A percentile compares a stretch with the other conserved stretches of the same genome.
These are phyloP conservation scores for Reticulitermes speratus DNA, from an alignment of 1,140 invertebrate genomes.

Conservation along the genomic window DNA sequence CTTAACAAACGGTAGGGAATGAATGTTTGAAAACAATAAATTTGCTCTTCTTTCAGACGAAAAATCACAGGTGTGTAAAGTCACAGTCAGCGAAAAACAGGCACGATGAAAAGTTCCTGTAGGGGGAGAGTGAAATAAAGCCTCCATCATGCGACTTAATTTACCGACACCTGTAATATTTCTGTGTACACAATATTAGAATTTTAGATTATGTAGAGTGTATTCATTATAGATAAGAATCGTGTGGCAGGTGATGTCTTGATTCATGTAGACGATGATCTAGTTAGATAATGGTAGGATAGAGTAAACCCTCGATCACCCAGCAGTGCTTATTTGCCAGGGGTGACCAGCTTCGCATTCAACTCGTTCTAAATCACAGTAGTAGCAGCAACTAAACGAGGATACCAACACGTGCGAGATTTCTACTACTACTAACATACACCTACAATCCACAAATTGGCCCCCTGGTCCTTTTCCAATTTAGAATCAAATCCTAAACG, in stretches of 20 bases:
- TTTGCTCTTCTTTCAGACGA: neutral
- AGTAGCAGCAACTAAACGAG: too few species aligned
- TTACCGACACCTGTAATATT: neutral
- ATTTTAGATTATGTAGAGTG: neutral
- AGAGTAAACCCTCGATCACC: neutral
- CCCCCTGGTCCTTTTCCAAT: too few species aligned
- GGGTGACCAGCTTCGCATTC: neutral
- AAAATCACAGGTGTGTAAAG: neutral
- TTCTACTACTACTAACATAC: too few species aligned
- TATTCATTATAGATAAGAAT: slow-evolving; percentile 14
- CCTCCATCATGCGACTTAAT: neutral
- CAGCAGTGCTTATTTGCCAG: neutral
- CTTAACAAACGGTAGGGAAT: neutral
- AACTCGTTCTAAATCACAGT: neutral
- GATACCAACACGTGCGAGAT: too few species aligned
- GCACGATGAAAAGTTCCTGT: neutral
- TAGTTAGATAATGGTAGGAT: neutral
- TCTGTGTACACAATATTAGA: neutral
- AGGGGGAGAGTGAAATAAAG: too few species aligned
- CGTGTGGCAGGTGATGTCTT: neutral
- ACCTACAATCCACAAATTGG: too few species aligned
- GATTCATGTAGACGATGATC: neutral
- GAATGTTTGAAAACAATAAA: neutral
- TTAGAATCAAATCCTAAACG: too few species aligned
- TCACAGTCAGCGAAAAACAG: neutral